Base-by-base conservation (phyloP, 2,888 invertebrate species). In the Phorcus lineatus region DNA sequence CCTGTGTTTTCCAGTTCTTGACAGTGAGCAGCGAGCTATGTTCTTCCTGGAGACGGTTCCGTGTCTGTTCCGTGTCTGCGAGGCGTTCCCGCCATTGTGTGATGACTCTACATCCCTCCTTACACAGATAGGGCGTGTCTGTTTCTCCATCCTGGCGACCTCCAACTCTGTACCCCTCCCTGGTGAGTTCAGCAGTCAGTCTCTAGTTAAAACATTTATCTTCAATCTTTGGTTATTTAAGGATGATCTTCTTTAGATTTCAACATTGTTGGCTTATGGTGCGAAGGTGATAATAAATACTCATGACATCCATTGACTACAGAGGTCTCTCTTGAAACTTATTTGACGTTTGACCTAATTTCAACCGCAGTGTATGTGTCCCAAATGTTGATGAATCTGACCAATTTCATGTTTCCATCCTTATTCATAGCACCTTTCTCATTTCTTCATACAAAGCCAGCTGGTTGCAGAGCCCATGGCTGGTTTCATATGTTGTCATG, bases 11-110 rank as follows among this genome's bases (percentile, higher is more conserved):
- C 91, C 94, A 92, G 96, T 97, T 66, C 94, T 98, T 74, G 96
- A 97, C 0, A 95, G 96, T 82, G 95, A 96, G 83, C 95, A 96
- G 88, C 95, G 98, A 62, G 95, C 96, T 19, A 95, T 96, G 91
- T 95, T 98, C 84, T 97, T 98, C 91, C 95, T 96, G 87, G 96
- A 97, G 9, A 95, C 97, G 6, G 93, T 99, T 54, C 97, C 98
- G 67, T 96, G 97, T 2, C 94, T 99, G 75, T 96, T 97, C 6
- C 94, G 97, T 57, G 97, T 99, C 86, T 97, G 97, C 88, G 95
- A 96, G 85, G 98, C 98, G 0, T 98, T 99, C 93, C 98, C 98
- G 2, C 97, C 98, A 0, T 94, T 99, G 13, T 95, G 96, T 70
- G 98, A 98, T 88, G 98, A 98, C 91, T 96, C 97, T 19, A 95